Evolutionary conservation across 2,888 invertebrate genomes (phyloP).

Genomic region (Rosalia funebris): DNA sequence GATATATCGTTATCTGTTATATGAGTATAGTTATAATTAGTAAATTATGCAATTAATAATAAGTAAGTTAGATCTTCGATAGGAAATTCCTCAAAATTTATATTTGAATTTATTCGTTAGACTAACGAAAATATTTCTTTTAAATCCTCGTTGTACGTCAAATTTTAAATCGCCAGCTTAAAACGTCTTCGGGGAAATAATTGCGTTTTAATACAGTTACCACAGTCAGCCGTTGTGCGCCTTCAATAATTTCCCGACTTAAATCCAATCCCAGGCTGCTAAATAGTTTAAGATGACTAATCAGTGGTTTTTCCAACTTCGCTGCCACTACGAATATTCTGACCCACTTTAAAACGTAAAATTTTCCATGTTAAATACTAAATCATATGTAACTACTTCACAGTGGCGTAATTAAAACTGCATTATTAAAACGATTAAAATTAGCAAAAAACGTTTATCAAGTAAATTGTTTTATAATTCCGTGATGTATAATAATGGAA

Average conservation of each 20-base stretch:
- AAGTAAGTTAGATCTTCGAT: too few relatives aligned
- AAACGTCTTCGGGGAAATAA: too few relatives aligned
- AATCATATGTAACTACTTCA: constrained; percentile 47
- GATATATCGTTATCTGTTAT: too few relatives aligned
- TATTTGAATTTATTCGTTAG: too few relatives aligned
- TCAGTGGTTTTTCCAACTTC: constrained; percentile 24
- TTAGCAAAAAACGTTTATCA: constrained; percentile 46
- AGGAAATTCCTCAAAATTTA: too few relatives aligned
- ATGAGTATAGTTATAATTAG: too few relatives aligned
- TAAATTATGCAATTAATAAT: too few relatives aligned
- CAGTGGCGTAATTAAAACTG: constrained; percentile 49
- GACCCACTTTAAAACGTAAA: constrained; percentile 44
- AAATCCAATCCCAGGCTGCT: constrained; percentile 1
- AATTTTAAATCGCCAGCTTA: too few relatives aligned
- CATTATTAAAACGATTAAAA: constrained; percentile 50
- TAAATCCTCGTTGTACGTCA: too few relatives aligned
- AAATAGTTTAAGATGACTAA: constrained; percentile 38
- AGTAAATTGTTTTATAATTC: constrained; percentile 40
- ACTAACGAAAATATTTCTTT: too few relatives aligned
- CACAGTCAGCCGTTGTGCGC: too few relatives aligned
- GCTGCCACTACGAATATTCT: constrained; percentile 29
- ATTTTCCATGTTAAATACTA: constrained; percentile 40
- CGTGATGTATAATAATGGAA: constrained; percentile 6
- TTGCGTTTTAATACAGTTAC: too few relatives aligned
- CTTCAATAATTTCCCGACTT: neutral